Evolutionary conservation across 2,888 invertebrate species (phyloP), one percentile per base, ranked within the genome.

Genomic region (Heteromyza rotundicornis): DNA sequence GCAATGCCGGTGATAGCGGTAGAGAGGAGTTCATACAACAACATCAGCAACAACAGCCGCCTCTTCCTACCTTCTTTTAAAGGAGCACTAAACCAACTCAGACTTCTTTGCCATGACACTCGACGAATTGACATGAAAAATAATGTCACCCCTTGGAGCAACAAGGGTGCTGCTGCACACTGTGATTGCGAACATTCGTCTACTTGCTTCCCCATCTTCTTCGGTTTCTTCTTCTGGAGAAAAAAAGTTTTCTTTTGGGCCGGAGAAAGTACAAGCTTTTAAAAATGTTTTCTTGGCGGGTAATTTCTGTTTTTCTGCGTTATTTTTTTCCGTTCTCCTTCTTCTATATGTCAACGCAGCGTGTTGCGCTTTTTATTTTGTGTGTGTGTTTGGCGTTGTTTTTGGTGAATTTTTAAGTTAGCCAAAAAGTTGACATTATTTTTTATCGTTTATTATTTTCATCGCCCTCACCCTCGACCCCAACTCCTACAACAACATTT

Each of bases 81-180:
- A n/a, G 24, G 52, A 7, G 40, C 8, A 32, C 17, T 7, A 55
- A 50, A 59, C 51, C 59, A 53, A 61, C 62, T 19, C 47, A 57
- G 61, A n/a, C n/a, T n/a, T n/a, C n/a, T n/a, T n/a, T n/a, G n/a
- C n/a, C n/a, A n/a, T 36, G 57, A 64, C 50, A 56, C 51, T 66
- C 66, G 67, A 68, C 69, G 67, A 72, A 68, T 71, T 71, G 74
- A 77, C 75, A 78, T 77, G 73, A 75, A 79, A 80, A 78, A 75
- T 76, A 73, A 76, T 79, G 78, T 80, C 77, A 80, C 75, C 77
- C 75, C 70, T 72, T 71, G 74, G 72, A 72, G 70, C 70, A 60
- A 62, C 54, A 62, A 62, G 32, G 36, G 35, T 8, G 53, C 40
- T 51, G 44, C 57, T 51, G 35, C 47, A 57, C n/a, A 49, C 8